Percentiles rank a stretch among this genome's conserved stretches.
These are phyloP conservation scores for Gymnoscelis rufifasciata DNA, from an alignment of 2,888 invertebrate genomes.

Conservation along the genomic window DNA sequence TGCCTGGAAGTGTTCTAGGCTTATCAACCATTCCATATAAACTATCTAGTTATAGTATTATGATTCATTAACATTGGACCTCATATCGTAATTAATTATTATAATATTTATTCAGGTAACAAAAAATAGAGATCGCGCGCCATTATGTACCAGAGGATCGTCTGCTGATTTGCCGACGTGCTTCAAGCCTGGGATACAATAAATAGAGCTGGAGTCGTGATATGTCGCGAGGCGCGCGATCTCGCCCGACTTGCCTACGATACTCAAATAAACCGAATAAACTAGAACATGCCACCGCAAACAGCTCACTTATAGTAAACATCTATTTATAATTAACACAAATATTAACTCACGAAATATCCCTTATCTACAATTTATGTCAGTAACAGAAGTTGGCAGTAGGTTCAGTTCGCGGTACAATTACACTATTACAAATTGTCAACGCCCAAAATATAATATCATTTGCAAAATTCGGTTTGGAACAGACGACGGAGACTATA, in stretches of 20 bases:
- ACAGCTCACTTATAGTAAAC: slow-evolving; percentile 67
- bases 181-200: slow-evolving; percentile 34
- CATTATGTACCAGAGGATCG: slow-evolving; percentile 34
- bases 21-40: slow-evolving; percentile 58
- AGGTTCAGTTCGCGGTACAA: slow-evolving; percentile 64
- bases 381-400: slow-evolving; percentile 72
- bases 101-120: slow-evolving; percentile 79
- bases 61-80: slow-evolving; percentile 79
- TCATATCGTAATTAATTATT: slow-evolving; percentile 76
- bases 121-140: slow-evolving; percentile 66
- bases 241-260: slow-evolving; percentile 60
- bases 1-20: slow-evolving; percentile 45
- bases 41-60: slow-evolving; percentile 74
- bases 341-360: slow-evolving; percentile 63
- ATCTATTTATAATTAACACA: slow-evolving; percentile 71
- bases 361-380: slow-evolving; percentile 52
- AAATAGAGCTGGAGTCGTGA: slow-evolving; percentile 44
- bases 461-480: slow-evolving; percentile 58
- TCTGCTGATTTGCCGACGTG: slow-evolving; percentile 55
- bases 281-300: slow-evolving; percentile 68
- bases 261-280: slow-evolving; percentile 72
- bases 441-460: slow-evolving; percentile 61
- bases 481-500: slow-evolving; percentile 37
- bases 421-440: slow-evolving; percentile 44
- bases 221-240: slow-evolving; percentile 53